A percentile compares a stretch with the other conserved stretches of the same genome.
Evolutionary conservation across 2,888 invertebrate species (phyloP).

Genomic region (Agriopis leucophaearia): DNA sequence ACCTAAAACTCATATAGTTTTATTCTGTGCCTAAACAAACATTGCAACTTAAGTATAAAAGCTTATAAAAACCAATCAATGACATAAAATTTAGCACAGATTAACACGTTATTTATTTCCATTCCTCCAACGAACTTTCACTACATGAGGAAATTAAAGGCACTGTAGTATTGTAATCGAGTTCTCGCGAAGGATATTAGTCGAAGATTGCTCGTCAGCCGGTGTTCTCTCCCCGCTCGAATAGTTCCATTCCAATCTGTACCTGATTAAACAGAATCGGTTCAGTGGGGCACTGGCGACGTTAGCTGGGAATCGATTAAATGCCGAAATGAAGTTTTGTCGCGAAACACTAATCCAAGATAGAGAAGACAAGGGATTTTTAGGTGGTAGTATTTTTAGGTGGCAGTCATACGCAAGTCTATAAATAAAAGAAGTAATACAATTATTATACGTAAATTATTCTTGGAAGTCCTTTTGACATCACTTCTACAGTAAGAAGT

Average conservation of each 20-base stretch:
- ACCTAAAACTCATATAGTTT: too few species aligned
- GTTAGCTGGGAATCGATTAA: constrained; percentile 55
- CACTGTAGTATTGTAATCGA: constrained; percentile 76
- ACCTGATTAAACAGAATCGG: constrained; percentile 83
- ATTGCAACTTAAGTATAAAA: too few species aligned
- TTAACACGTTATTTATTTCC: constrained; percentile 21
- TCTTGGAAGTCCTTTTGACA: too few species aligned
- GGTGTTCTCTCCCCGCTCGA: constrained; percentile 76
- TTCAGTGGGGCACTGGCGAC: constrained; percentile 76
- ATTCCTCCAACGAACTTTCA: constrained; percentile 36
- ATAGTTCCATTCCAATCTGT: constrained; percentile 77
- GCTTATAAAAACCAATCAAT: too few species aligned
- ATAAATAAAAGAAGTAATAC: too few species aligned
- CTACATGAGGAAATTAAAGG: constrained; percentile 78
- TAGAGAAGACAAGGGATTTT: background rate
- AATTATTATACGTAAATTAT: too few species aligned
- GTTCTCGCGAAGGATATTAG: constrained; percentile 83
- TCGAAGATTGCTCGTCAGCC: constrained; percentile 84
- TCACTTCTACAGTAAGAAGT: too few species aligned
- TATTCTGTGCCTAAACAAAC: too few species aligned
- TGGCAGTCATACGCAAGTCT: too few species aligned
- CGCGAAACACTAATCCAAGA: background rate
- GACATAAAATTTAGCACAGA: constrained; percentile 46
- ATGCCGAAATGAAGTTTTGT: constrained; percentile 7
- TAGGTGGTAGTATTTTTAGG: too few species aligned